phyloP scores from a whole-genome alignment of 2,888 invertebrate genomes.

The Bugulina stolonifera region DNA sequence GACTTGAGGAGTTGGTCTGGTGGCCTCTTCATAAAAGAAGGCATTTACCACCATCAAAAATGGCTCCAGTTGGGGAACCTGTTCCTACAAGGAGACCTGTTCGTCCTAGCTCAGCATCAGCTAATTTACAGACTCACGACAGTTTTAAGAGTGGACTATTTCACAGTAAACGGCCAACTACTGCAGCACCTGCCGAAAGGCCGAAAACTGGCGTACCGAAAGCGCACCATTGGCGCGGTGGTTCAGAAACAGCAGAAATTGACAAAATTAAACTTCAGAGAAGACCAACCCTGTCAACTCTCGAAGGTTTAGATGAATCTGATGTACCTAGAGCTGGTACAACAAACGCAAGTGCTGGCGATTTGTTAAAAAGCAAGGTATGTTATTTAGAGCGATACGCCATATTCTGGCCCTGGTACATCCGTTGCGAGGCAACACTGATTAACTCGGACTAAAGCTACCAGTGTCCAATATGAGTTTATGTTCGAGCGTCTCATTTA shows the following conservation, averaged over 20 bases:
- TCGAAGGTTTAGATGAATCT: conserved; percentile 34
- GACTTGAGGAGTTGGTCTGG: background rate
- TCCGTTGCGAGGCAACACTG: background rate
- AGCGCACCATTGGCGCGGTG: conserved; percentile 27
- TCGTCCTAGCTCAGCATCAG: conserved; percentile 47
- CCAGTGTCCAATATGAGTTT: no score
- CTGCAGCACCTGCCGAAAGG: conserved; percentile 36
- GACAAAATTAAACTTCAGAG: conserved; percentile 35
- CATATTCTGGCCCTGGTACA: no score
- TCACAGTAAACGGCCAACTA: conserved; percentile 38
- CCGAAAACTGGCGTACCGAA: conserved; percentile 31
- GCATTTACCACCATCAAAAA: background rate
- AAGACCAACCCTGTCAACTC: conserved; percentile 30
- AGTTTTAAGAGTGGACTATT: conserved; percentile 42
- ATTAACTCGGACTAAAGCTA: background rate
- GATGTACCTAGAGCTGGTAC: conserved; percentile 30
- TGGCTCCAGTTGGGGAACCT: conserved; percentile 26
- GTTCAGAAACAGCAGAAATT: conserved; percentile 41
- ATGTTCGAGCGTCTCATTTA: no score
- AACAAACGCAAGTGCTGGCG: conserved; percentile 10
- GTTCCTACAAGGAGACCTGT: conserved; percentile 36
- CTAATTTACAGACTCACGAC: conserved; percentile 47
- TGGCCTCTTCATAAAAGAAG: background rate
- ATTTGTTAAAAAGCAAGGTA: conserved; percentile 27
- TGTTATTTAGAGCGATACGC: no score